Evolutionary conservation across 2,888 invertebrate genomes (phyloP).

Genomic region (Leptothorax acervorum): DNA sequence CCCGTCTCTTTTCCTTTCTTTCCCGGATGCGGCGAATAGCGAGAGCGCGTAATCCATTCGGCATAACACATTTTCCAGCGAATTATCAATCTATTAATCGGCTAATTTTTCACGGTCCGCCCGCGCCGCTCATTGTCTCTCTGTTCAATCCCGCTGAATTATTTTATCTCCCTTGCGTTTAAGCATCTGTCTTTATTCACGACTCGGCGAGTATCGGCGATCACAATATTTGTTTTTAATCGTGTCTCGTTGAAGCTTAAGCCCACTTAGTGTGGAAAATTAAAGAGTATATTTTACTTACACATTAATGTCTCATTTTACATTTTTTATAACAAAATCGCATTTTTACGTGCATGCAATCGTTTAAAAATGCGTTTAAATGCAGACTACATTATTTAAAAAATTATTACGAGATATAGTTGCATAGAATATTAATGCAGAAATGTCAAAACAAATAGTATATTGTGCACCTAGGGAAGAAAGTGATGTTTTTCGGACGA

Average conservation of each 20-base stretch:
- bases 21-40: not conserved
- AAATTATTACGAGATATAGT: not conserved
- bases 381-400: not conserved
- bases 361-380: not conserved
- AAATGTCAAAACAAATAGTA: not conserved
- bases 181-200: not conserved
- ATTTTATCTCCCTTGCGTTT: not conserved
- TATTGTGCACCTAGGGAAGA: too few relatives aligned
- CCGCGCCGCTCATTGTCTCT: not conserved
- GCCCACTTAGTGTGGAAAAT: not conserved
- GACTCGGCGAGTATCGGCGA: not conserved
- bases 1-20: constrained; percentile 26
- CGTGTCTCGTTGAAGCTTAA: not conserved
- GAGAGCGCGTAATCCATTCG: not conserved
- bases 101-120: not conserved
- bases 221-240: not conserved
- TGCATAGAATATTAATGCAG: not conserved
- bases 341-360: not conserved
- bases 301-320: not conserved
- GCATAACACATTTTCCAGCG: constrained; percentile 19
- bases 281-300: not conserved
- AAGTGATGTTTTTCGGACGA: too few relatives aligned
- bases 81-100: constrained; percentile 24
- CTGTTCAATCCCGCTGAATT: not conserved
- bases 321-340: not conserved